Base-by-base conservation (phyloP, 2,797 vertebrate genomes). In the Gobionotothen gibberifrons region DNA sequence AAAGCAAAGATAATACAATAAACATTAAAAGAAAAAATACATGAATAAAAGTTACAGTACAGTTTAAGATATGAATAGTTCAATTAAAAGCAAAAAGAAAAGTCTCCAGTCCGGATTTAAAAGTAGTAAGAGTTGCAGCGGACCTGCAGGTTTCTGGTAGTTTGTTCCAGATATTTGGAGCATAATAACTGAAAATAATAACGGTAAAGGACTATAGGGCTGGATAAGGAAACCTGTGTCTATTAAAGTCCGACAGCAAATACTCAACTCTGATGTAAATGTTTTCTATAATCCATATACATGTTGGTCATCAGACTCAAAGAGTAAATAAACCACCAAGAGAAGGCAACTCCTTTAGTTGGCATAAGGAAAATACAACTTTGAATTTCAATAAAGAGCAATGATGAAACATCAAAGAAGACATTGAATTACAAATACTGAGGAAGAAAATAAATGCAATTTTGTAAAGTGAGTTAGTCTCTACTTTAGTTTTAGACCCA, bases 251-350 rank as follows among this genome's bases (percentile, higher is more conserved):
- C 26, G 4, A 26, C 32, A 36, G 36, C 32, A 36, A 36, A 26
- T 32, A 46, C 21, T 75, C 16, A 55, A 66, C 19, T 22, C 36
- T 21, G n/a, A 14, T 32, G 48, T 70, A 60, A 52, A 71, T 58
- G 51, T 36, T 58, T 76, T 65, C 57, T 26, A 26, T 52, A 49
- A 69, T 48, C 26, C 56, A 69, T 36, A 66, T 29, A 36, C 47
- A 81, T 60, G 49, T 55, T 70, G 56, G 14, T 56, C 52, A 58
- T 26, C 21, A 57, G 11, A 62, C 56, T 57, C 40, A 74, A 71
- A 75, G 46, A 21, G 57, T 32, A 57, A 74, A 47, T 9, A 49
- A n/a, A 52, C 17, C 22, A 26, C n/a, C 7, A 6, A 65, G 52
- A 39, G 17, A 46, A 46, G 17, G 42, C 4, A 17, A n/a, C 19